Evolutionary conservation across 2,113 vertebrate genomes (phyloP), one percentile per base, ranked within the genome.

Genomic region (Marmota monax): DNA sequence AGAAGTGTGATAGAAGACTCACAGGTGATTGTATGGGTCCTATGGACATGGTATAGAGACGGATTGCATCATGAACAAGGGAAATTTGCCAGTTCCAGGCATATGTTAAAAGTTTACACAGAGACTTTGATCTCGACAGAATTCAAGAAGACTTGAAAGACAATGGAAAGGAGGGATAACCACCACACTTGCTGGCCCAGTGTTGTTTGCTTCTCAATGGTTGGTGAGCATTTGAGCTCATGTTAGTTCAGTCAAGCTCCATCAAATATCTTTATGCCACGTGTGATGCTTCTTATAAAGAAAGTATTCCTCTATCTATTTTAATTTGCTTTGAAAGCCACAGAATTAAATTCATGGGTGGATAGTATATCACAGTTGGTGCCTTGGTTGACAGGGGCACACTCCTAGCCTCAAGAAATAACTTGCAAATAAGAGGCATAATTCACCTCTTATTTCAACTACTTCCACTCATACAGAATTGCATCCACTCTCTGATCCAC

Each of bases 291-390:
- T 92, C 42, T 87, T 96, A 72, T 90, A 82, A 93, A 90, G 23
- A 9, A 63, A 76, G 85, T 74, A 39, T 82, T 87, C 84, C 20
- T 70, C 37, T 2, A 69, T 6, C 32, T 77, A 48, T 69, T 94
- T 96, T 73, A 69, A 87, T 94, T 95, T 92, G 14, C 58, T 84
- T 90, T 61, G 61, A 84, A 72, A 85, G 25, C 13, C 32, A 88
- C 39, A 58, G 14, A 89, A 88, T 77, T 87, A 90, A 92, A 80
- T 23, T 42, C 32, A 58, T n/a, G 39, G 32, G 29, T 89, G 29
- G 29, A 42, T 37, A 51, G 16, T 42, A 70, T 16, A 56, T 63
- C 45, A 20, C 51, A 65, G 13, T n/a, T 69, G 61, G 6, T 69
- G 53, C 14, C 37, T 45, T 72, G 63, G 76, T 91, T 69, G 27